A percentile compares a stretch with the other conserved stretches of the same genome.
These are phyloP conservation scores for Catamblyrhynchus diadema DNA, from an alignment of 2,797 vertebrate species.

Conservation along the genomic window DNA sequence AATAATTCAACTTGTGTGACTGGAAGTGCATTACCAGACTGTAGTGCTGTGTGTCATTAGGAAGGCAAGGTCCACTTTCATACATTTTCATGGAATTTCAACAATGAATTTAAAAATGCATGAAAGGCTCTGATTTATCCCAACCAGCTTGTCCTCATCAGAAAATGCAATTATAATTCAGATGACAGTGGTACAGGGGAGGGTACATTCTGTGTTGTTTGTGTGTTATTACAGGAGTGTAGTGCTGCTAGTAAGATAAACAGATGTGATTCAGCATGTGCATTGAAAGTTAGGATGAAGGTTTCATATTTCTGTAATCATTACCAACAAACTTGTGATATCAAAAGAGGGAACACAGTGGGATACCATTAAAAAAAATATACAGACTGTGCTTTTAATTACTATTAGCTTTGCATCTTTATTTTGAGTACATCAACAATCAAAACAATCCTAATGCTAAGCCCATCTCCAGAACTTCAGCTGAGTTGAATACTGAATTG, in stretches of 20 bases:
- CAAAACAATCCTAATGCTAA: background rate
- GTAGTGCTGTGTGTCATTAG: background rate
- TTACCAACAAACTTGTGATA: background rate
- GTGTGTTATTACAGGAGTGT: background rate
- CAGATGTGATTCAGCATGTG: background rate
- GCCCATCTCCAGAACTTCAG: background rate
- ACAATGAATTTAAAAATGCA: background rate
- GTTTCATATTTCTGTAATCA: background rate
- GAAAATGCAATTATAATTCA: background rate
- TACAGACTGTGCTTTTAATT: background rate
- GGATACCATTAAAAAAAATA: background rate
- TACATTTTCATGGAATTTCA: conserved; percentile 7
- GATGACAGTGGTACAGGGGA: background rate
- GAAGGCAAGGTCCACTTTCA: background rate
- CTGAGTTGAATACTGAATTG: background rate
- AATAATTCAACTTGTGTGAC: background rate
- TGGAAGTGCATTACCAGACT: background rate
- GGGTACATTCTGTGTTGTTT: background rate
- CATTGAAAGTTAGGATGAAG: background rate
- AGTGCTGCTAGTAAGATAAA: background rate
- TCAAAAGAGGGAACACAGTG: background rate
- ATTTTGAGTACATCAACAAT: background rate
- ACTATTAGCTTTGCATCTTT: background rate
- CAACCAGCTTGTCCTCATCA: background rate
- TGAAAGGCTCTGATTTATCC: conserved; percentile 3